Evolutionary conservation across 1,140 invertebrate species (phyloP), one percentile per base, ranked within the genome.

Genomic region (Drepana arcuata): DNA sequence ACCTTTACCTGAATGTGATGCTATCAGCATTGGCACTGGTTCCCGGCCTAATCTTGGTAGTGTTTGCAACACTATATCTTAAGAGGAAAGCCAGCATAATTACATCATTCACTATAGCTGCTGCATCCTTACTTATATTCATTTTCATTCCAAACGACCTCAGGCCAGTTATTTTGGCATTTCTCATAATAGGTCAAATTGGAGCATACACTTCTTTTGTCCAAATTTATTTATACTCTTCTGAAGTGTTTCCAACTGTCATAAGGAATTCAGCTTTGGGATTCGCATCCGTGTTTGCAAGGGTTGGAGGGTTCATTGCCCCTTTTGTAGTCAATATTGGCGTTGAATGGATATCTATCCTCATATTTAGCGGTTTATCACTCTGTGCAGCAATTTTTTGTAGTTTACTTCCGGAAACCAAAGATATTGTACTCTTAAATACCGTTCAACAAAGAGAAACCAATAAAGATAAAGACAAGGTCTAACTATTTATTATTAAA

Each of bases 1-100:
- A 93, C 59, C 87, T 92, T 24, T 92, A 92, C 49, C 15, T 91
- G 0, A 93, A 92, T 57, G 89, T 92, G 11, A 83, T 90, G 1
- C 53, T 91, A 3, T 91, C 90, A 2, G 88, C 88, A 23, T 9
- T 30, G 0, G 41, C 48, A 21, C 87, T 90, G 29, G 65, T 89
- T 15, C 89, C 90, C 0, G 90, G 89, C 2, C 86, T 89, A 7
- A 63, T 89, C 6, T 47, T 90, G 9, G 87, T 88, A 1, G 86
- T 90, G 26, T 75, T 88, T 38, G 70, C 86, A 1, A 86, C 90
- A 52, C 87, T 88, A 41, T 85, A 79, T 29, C 67, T 91, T 7
- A 90, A 87, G 1, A 79, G 91, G 37, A 88, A 80, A 43, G 16
- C 64, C 1, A 64, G 53, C 7, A 37, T 70, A 3, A 39, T 74